Evolutionary conservation across 2,113 vertebrate species (phyloP), one percentile per base, ranked within the genome.

Genomic region (Campylomormyrus tamandua): DNA sequence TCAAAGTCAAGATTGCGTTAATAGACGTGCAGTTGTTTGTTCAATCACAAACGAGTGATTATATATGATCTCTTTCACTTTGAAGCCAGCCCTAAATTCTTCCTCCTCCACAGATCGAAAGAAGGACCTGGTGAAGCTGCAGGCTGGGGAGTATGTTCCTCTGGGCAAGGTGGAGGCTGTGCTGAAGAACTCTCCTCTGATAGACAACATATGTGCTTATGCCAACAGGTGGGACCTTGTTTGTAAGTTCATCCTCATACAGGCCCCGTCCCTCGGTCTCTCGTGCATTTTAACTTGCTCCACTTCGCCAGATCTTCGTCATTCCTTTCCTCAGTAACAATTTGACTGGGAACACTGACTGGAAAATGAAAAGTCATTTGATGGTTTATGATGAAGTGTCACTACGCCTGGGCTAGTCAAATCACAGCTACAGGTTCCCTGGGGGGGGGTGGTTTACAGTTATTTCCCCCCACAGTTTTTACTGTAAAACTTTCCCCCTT

Each of bases 141-240:
- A 99, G 93, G 97, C 97, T 0, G 98, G 98, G 91, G 98, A 99
- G 91, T 99, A 99, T 39, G 97, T 99, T 91, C 98, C 98, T 90
- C 97, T 99, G 90, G 98, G 98, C 50, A 99, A 99, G 94, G 97
- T 99, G 89, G 98, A 99, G 92, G 97, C 98, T 66, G 95, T 96
- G 93, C 90, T 99, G 93, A 99, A 99, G 96, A 99, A 97, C 93
- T 96, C 97, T 87, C 91, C 98, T 0, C 91, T 99, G 88, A 94
- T 99, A 39, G 98, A 99, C 95, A 99, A 99, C 93, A 99, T 99
- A 91, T 99, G 98, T 94, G 97, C 92, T 0, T 99, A 99, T 91
- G 98, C 98, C 91, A 99, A 96, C 96, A 99, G 98, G 98, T 98
- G 52, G 31, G 39, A 35, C 17, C 9, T 62, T 21, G 0, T 27